Percentiles rank a stretch among this genome's conserved stretches.
Evolutionary conservation across 2,888 invertebrate genomes (phyloP).

Genomic region (Caenorhabditis wallacei): DNA sequence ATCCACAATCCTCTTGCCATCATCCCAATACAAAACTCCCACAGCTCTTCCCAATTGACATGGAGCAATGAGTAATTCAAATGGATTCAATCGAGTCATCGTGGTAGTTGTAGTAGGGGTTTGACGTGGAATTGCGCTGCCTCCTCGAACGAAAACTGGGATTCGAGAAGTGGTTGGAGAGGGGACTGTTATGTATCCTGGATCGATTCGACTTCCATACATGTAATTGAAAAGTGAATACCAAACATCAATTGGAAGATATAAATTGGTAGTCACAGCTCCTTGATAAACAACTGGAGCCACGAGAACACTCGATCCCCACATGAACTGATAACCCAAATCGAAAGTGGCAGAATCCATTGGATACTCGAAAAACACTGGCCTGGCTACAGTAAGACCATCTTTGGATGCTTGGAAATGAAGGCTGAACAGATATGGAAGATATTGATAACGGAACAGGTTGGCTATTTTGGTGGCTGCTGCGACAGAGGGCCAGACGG

Average conservation of each 20-base stretch:
- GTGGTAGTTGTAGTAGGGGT: constrained; percentile 76
- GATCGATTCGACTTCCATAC: constrained; percentile 63
- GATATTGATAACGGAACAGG: constrained; percentile 78
- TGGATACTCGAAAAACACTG: constrained; percentile 78
- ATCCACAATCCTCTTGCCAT: constrained; percentile 76
- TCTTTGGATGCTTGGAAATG: constrained; percentile 72
- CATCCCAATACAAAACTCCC: constrained; percentile 80
- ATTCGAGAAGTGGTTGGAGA: constrained; percentile 75
- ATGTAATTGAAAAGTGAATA: constrained; percentile 78
- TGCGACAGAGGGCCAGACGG: constrained; percentile 81
- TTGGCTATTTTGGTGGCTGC: constrained; percentile 78
- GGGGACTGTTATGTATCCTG: constrained; percentile 63
- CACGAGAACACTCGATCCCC: constrained; percentile 76
- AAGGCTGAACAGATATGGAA: constrained; percentile 80
- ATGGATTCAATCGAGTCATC: constrained; percentile 86
- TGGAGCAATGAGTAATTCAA: constrained; percentile 87
- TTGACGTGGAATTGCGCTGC: constrained; percentile 86
- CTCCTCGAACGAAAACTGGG: constrained; percentile 83
- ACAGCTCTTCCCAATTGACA: constrained; percentile 47
- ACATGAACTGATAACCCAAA: constrained; percentile 80
- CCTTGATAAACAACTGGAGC: constrained; percentile 71
- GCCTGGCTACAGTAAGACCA: constrained; percentile 78
- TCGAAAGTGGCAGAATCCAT: constrained; percentile 69
- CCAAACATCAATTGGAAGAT: constrained; percentile 83
- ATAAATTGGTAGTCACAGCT: constrained; percentile 76